A percentile compares a stretch with the other conserved stretches of the same genome.
phyloP scores from a whole-genome alignment of 2,113 vertebrate genomes.

The Pica pica region DNA sequence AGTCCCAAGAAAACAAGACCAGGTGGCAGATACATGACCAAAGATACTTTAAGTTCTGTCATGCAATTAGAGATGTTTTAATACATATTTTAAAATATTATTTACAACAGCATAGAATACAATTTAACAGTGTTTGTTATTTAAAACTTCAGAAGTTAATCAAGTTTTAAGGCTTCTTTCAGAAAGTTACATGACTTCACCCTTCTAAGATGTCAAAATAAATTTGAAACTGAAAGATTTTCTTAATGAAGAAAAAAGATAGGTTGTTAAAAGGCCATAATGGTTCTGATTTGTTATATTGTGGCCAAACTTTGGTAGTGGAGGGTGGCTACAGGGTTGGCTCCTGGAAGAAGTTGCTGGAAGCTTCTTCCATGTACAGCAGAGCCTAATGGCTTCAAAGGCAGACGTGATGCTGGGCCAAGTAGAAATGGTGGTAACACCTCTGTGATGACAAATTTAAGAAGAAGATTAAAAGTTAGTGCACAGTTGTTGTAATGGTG shows the following conservation, averaged over 20 bases:
- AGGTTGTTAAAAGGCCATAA: not conserved
- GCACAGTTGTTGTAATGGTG: accelerated
- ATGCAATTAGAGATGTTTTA: conserved; percentile 31
- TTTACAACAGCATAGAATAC: not conserved
- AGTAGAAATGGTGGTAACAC: not conserved
- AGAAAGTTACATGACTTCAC: not conserved
- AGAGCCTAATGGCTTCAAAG: not conserved
- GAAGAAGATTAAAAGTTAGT: not conserved
- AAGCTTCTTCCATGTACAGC: not conserved
- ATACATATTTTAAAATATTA: conserved; percentile 19
- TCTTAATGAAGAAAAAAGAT: not conserved
- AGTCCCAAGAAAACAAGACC: conserved; percentile 18
- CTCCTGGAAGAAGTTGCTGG: not conserved
- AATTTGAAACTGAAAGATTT: not conserved
- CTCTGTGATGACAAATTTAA: not conserved
- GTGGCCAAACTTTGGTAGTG: not conserved
- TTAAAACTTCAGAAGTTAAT: not conserved
- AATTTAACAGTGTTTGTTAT: not conserved
- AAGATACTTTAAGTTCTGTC: conserved; percentile 11
- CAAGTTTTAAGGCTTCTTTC: not conserved
- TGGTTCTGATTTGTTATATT: not conserved
- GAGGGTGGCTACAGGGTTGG: not conserved
- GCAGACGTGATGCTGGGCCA: accelerated
- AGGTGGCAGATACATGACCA: conserved; percentile 33
- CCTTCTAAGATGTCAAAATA: not conserved